Conservation (phyloP, 2,888 invertebrate species). For the Ophion obscuratus region DNA sequence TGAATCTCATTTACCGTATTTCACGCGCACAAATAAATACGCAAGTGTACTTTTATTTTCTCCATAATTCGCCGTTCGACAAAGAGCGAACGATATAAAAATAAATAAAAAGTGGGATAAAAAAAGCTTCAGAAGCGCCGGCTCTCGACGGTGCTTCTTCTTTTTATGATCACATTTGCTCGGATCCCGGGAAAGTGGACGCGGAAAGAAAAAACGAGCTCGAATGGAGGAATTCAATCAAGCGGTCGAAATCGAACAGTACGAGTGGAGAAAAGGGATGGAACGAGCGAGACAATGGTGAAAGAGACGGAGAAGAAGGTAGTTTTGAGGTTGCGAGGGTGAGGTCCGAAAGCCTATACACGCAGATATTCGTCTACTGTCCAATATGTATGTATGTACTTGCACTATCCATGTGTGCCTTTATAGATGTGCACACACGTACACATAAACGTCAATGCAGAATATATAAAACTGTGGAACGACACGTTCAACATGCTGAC, state of each 20-base stretch:
- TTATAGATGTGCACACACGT: slow-evolving; percentile 17
- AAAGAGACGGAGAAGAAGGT: slow-evolving; percentile 38
- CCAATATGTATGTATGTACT: background rate
- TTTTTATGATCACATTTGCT: slow-evolving; percentile 40
- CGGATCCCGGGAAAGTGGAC: slow-evolving; percentile 11
- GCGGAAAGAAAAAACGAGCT: slow-evolving; percentile 57
- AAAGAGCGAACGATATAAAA: background rate
- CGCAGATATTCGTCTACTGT: background rate
- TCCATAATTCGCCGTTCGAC: background rate
- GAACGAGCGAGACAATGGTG: slow-evolving; percentile 48
- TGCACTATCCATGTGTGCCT: background rate
- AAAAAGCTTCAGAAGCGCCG: slow-evolving; percentile 35
- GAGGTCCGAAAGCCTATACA: slow-evolving; percentile 28
- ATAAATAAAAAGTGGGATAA: background rate
- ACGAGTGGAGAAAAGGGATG: slow-evolving; percentile 56
- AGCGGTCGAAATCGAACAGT: slow-evolving; percentile 68
- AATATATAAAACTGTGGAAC: slow-evolving; percentile 29
- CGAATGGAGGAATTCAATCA: slow-evolving; percentile 72
- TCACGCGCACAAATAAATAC: background rate
- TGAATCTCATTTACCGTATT: background rate
- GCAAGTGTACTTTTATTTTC: background rate
- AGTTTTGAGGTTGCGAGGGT: slow-evolving; percentile 2
- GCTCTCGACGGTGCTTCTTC: background rate
- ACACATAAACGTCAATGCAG: background rate
- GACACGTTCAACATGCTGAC: slow-evolving; percentile 64